Conservation (phyloP, 1,140 invertebrate species). For the Phortica variegata region DNA sequence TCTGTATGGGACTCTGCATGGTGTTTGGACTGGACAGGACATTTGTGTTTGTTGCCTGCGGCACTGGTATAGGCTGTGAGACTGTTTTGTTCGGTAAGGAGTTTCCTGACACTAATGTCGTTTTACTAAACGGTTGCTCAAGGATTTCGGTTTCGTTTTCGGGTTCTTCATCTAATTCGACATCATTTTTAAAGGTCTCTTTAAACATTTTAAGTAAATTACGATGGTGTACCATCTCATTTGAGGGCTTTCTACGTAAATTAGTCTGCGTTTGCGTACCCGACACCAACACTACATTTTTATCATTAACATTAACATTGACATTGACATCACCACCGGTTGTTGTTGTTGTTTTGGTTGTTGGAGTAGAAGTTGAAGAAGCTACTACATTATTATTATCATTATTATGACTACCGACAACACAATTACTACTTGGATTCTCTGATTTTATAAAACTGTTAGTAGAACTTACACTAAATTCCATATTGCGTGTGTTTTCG, state of each 20-base stretch:
- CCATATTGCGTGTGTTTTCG: constrained; percentile 41
- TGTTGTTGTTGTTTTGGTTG: too few species aligned
- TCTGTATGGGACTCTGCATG: background rate
- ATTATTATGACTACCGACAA: constrained; percentile 10
- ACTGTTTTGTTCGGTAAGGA: background rate
- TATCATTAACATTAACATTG: too few species aligned
- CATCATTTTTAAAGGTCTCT: constrained; percentile 50
- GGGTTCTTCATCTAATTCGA: constrained; percentile 33
- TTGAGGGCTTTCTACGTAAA: constrained; percentile 53
- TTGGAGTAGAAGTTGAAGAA: constrained; percentile 31
- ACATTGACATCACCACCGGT: background rate
- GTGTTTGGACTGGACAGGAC: background rate
- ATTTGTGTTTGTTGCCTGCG: constrained; percentile 1
- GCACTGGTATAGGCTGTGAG: background rate
- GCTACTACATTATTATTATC: constrained; percentile 39
- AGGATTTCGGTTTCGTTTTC: constrained; percentile 10
- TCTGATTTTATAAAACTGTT: constrained; percentile 45
- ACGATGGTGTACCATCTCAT: constrained; percentile 51
- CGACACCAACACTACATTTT: constrained; percentile 35
- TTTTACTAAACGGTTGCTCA: background rate
- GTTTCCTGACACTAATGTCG: background rate
- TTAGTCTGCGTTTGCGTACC: constrained; percentile 27
- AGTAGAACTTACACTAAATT: constrained; percentile 58
- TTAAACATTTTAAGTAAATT: constrained; percentile 53
- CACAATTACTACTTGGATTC: constrained; percentile 25